These are phyloP conservation scores for Cricetomys ansorgei DNA, from an alignment of 2,113 vertebrate species.

Conservation along the genomic window DNA sequence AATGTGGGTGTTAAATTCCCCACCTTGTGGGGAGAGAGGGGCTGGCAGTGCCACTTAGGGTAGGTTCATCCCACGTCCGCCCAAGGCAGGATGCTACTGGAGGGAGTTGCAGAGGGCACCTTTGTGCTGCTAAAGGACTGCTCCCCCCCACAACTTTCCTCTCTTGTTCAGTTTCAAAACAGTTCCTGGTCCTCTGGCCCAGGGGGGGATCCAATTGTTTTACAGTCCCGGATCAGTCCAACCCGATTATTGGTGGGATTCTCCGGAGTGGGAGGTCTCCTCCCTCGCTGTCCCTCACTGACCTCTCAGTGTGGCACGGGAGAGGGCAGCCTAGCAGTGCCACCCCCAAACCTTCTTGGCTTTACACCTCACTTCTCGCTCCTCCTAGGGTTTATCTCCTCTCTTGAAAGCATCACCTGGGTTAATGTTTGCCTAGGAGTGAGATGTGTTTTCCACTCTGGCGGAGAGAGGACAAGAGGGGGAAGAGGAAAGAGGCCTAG, in stretches of 20 bases:
- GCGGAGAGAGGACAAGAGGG: background rate
- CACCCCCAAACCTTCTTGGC: background rate
- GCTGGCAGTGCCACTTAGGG: background rate
- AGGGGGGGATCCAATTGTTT: background rate
- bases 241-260: background rate
- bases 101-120: accelerated
- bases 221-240: background rate
- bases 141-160: accelerated
- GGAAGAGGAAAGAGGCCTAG: background rate
- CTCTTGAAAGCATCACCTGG: constrained; percentile 34
- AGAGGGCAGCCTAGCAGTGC: too few relatives aligned
- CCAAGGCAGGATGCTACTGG: too few relatives aligned
- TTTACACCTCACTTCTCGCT: background rate
- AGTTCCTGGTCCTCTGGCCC: background rate
- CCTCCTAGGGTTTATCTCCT: constrained; percentile 19
- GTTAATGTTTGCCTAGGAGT: constrained; percentile 75
- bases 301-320: too few relatives aligned
- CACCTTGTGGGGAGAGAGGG: background rate
- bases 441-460: constrained; percentile 34
- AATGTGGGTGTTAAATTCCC: background rate
- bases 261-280: background rate
- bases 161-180: background rate
- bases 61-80: accelerated
- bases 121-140: background rate
- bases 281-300: accelerated